These are phyloP conservation scores for Lithobates pipiens DNA, from an alignment of 2,797 vertebrate species.

Conservation along the genomic window DNA sequence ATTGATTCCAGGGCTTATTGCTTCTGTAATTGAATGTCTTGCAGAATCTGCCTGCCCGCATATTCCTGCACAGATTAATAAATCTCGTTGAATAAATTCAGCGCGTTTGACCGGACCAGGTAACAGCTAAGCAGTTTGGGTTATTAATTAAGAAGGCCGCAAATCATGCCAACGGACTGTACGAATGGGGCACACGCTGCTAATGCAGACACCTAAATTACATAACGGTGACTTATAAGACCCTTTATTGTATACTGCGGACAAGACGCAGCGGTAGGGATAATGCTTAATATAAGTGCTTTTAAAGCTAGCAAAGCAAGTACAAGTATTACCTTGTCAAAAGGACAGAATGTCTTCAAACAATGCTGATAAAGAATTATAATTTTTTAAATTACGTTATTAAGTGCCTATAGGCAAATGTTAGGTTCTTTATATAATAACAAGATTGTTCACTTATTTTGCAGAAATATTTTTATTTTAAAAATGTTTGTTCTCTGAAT, in stretches of 20 bases:
- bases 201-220: conserved; percentile 26
- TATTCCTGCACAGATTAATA: conserved; percentile 51
- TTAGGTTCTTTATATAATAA: too few species aligned
- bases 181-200: conserved; percentile 1
- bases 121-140: conserved; percentile 59
- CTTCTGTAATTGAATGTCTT: conserved; percentile 56
- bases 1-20: conserved; percentile 57
- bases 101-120: conserved; percentile 51
- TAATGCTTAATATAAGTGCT: background rate
- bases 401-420: too few species aligned
- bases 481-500: too few species aligned
- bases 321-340: background rate
- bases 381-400: too few species aligned
- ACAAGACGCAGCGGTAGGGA: background rate
- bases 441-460: too few species aligned
- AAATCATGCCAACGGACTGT: conserved; percentile 45
- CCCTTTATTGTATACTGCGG: background rate
- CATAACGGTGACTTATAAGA: background rate
- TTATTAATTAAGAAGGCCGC: conserved; percentile 54
- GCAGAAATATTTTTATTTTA: too few species aligned
- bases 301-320: background rate
- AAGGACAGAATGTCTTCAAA: background rate
- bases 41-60: conserved; percentile 55
- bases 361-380: too few species aligned
- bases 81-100: conserved; percentile 57